Percentiles rank a stretch among this genome's conserved stretches.
Conservation (phyloP, 2,888 invertebrate species). For the Allolobophora icterica region DNA sequence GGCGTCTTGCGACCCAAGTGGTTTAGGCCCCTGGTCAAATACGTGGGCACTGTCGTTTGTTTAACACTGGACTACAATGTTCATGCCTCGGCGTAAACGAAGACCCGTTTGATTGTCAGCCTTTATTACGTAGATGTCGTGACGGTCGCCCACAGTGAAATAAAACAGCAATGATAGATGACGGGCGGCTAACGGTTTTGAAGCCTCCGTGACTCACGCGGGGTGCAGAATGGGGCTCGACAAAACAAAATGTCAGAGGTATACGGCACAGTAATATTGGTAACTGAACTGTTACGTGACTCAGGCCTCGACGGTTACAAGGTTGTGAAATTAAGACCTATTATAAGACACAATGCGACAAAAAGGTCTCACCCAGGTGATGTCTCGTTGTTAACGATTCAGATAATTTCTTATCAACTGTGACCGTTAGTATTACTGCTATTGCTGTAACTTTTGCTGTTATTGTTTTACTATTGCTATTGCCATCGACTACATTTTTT, state of each 20-base stretch:
- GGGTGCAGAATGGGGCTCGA: neutral
- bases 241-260: neutral
- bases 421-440: neutral
- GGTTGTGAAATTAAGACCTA: neutral
- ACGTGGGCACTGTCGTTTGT: neutral
- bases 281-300: neutral
- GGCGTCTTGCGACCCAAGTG: no score
- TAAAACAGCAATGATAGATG: neutral
- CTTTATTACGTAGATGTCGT: neutral
- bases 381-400: neutral
- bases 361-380: neutral
- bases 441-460: neutral
- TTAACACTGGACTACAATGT: neutral
- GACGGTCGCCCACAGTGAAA: neutral
- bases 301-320: neutral
- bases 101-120: neutral
- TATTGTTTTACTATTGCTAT: neutral
- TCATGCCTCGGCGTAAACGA: neutral
- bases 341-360: neutral
- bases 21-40: neutral
- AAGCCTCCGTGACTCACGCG: neutral
- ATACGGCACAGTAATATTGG: neutral
- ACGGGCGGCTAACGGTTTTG: neutral
- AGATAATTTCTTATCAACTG: neutral
- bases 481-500: neutral